phyloP scores from a whole-genome alignment of 1,140 invertebrate species.

The Drosophila burlai region DNA sequence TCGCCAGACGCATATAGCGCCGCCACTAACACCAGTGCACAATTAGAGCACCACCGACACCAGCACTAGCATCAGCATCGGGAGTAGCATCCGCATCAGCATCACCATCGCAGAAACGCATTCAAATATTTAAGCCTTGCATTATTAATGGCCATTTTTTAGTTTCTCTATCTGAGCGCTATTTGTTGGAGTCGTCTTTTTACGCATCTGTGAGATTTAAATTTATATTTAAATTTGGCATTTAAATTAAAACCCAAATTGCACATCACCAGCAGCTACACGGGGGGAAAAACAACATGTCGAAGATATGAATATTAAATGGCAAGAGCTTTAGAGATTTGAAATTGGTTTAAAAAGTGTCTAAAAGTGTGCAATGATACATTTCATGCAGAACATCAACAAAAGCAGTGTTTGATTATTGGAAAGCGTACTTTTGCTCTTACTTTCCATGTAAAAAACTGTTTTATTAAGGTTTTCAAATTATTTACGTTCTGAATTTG shows the following conservation, averaged over 20 bases:
- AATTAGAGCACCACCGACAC: constrained; percentile 57
- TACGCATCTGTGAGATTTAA: constrained; percentile 57
- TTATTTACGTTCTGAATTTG: not conserved
- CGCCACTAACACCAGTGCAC: constrained; percentile 37
- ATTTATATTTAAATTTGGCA: constrained; percentile 72
- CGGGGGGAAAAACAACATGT: not conserved
- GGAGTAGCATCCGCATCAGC: constrained; percentile 42
- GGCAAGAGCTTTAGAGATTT: not conserved
- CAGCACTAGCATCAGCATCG: constrained; percentile 14
- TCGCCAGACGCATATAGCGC: constrained; percentile 32
- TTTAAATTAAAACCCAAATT: constrained; percentile 78
- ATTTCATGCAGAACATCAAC: not conserved
- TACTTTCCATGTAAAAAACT: not conserved
- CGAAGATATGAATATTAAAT: constrained; percentile 3
- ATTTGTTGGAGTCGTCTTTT: constrained; percentile 24
- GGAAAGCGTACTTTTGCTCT: not conserved
- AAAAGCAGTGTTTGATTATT: too few relatives aligned
- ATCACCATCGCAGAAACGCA: constrained; percentile 36
- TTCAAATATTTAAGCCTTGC: constrained; percentile 74
- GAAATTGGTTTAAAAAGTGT: not conserved
- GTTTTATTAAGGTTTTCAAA: not conserved
- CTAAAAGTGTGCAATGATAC: not conserved
- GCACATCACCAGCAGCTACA: constrained; percentile 44
- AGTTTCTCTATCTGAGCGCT: constrained; percentile 47
- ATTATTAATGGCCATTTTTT: constrained; percentile 65